Base-by-base conservation (phyloP, 2,797 vertebrate genomes). In the Tokudaia muenninki region DNA sequence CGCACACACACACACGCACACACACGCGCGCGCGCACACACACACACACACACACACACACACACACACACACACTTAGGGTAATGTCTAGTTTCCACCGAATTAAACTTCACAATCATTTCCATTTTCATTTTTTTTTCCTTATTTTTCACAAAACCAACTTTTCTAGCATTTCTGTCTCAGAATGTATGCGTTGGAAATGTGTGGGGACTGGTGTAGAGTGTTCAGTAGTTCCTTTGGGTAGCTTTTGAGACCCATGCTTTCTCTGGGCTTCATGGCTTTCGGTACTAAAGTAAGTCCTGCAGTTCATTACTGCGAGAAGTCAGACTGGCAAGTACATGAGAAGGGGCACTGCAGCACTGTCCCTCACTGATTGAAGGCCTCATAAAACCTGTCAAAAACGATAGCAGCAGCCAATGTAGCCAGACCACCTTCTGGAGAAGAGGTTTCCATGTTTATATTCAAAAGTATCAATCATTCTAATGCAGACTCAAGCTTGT, bases 391-490 rank as follows among this genome's bases (percentile, higher is more conserved):
- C 17, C 82, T 6, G 2, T 91, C 90, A 84, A 5, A 90, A 97
- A 87, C 26, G 89, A 89, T 94, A 79, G 50, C 92, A 87, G 70
- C 67, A 94, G 93, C 70, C 14, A 78, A 41, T 9, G 4, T 1
- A 5, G 57, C 94, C 96, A 72, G 83, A 84, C 44, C 52, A 96
- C 79, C 67, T 95, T 87, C 97, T 88, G 47, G 94, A 90, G 44
- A 95, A 88, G 22, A 87, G 52, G 78, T 50, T 90, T 96, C 70
- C 52, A 86, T 1, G 0, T 96, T 72, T 94, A 96, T 98, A 94
- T 97, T 97, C 72, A 95, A 90, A 96, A 77, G 26, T 97, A 97
- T 98, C 98, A 98, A 0, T 98, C 97, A 96, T 87, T 86, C 4
- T 19, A 92, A 91, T 95, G 91, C 92, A 92, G 90, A 91, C 92